Conservation (phyloP, 1,140 invertebrate genomes). For the Caenorhabditis brenneri region DNA sequence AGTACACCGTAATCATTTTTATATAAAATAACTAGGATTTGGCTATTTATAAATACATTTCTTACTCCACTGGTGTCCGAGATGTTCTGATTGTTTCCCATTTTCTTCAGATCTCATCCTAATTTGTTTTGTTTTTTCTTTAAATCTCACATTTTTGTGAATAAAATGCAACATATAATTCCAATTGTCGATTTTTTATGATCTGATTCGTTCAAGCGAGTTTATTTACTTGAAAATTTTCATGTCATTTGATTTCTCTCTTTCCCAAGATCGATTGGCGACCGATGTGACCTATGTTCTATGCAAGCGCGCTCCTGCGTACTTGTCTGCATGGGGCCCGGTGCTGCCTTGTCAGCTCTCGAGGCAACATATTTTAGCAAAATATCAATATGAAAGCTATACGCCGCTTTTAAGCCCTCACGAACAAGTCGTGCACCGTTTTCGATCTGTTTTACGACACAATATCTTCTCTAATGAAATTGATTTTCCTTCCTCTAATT, state of each 20-base stretch:
- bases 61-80: too few species aligned
- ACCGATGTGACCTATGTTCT: background rate
- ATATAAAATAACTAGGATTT: too few species aligned
- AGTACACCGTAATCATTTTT: too few species aligned
- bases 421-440: too few species aligned
- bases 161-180: background rate
- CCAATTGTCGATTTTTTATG: background rate
- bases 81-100: too few species aligned
- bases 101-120: background rate
- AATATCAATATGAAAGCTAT: too few species aligned
- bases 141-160: background rate
- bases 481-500: background rate
- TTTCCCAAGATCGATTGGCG: background rate
- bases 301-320: background rate
- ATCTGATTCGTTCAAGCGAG: too few species aligned
- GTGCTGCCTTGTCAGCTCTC: background rate
- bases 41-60: too few species aligned
- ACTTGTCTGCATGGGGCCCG: background rate
- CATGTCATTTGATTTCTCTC: too few species aligned
- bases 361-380: background rate
- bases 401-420: too few species aligned
- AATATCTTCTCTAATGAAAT: background rate
- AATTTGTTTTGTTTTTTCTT: background rate
- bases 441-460: background rate
- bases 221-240: too few species aligned